A percentile compares a stretch with the other conserved stretches of the same genome.
Evolutionary conservation across 1,140 invertebrate species (phyloP).

Genomic region (Drosophila bocqueti): DNA sequence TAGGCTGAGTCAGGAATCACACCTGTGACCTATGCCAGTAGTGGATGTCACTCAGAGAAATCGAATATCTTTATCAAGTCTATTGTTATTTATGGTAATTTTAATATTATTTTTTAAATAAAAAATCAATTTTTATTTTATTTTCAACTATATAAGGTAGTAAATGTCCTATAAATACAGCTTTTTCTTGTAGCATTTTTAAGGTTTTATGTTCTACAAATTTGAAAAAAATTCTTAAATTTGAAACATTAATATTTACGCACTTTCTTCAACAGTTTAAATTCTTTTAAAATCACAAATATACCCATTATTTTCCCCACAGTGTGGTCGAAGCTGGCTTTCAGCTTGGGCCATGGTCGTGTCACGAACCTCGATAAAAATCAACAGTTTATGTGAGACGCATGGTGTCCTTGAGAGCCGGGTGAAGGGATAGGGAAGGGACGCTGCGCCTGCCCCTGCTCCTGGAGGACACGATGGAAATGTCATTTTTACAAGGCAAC

Average conservation of each 20-base stretch:
- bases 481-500: constrained; percentile 46
- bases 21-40: constrained; percentile 45
- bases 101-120: too few relatives aligned
- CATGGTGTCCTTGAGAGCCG: constrained; percentile 76
- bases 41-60: background rate
- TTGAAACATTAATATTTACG: background rate
- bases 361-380: constrained; percentile 75
- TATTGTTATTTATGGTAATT: too few relatives aligned
- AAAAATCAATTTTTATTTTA: too few relatives aligned
- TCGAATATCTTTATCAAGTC: too few relatives aligned
- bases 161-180: too few relatives aligned
- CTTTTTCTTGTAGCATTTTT: background rate
- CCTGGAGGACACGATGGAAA: constrained; percentile 38
- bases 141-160: too few relatives aligned
- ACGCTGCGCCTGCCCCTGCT: background rate
- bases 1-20: constrained; percentile 12
- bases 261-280: too few relatives aligned
- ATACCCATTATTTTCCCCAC: background rate
- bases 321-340: constrained; percentile 3
- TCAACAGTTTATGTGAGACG: constrained; percentile 79
- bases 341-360: constrained; percentile 32
- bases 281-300: too few relatives aligned
- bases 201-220: background rate
- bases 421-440: background rate
- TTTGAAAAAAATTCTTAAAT: too few relatives aligned